phyloP scores from a whole-genome alignment of 2,797 vertebrate genomes.

The Momotus momota region DNA sequence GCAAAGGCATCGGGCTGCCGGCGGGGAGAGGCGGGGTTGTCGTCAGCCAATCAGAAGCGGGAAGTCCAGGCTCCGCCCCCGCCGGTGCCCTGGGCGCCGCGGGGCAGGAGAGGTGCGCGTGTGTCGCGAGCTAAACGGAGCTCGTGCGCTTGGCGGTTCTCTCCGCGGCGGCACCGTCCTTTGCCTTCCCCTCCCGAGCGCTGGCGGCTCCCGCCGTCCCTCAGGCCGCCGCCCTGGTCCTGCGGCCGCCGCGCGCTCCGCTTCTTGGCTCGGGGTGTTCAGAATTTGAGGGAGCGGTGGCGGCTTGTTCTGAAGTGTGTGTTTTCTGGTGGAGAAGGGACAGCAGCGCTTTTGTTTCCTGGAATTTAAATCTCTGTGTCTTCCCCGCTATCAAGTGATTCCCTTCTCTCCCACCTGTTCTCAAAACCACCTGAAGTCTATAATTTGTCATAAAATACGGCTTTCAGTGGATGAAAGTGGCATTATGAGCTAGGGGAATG shows the following conservation, averaged over 20 bases:
- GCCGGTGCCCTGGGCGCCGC: too few relatives aligned
- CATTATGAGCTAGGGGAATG: rapidly evolving
- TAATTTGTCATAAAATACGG: rapidly evolving
- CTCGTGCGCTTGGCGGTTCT: neutral
- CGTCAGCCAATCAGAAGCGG: rapidly evolving
- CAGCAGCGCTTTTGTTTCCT: neutral
- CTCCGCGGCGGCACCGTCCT: too few relatives aligned
- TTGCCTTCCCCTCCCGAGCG: neutral
- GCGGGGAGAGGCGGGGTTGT: rapidly evolving
- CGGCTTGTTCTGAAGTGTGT: too few relatives aligned
- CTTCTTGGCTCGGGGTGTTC: rapidly evolving
- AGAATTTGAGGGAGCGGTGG: neutral
- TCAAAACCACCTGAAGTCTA: rapidly evolving
- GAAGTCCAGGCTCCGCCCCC: rapidly evolving
- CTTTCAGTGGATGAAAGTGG: neutral
- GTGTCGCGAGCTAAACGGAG: too few relatives aligned
- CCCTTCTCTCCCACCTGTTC: rapidly evolving
- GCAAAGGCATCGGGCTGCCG: rapidly evolving
- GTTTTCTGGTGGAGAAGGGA: too few relatives aligned
- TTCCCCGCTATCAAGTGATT: rapidly evolving
- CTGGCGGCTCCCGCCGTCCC: neutral
- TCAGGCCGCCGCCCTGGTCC: neutral
- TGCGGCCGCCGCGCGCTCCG: too few relatives aligned
- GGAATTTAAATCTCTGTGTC: rapidly evolving
- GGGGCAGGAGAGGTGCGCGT: too few relatives aligned